A percentile compares a stretch with the other conserved stretches of the same genome.
Conservation (phyloP, 2,888 invertebrate genomes). For the Trissolcus brochymenae region DNA sequence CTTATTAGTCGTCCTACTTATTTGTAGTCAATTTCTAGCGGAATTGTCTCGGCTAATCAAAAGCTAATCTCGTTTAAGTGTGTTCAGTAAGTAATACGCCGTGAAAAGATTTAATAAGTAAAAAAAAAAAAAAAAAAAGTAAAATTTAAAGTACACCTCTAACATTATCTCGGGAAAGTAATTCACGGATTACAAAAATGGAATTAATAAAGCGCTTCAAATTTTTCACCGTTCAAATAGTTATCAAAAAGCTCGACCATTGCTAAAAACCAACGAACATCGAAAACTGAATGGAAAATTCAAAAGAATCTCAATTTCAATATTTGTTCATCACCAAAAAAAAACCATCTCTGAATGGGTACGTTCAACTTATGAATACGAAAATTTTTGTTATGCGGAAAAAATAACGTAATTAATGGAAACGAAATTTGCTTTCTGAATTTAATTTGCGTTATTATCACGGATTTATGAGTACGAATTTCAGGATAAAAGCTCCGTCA, state of each 20-base stretch:
- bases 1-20: slow-evolving; percentile 1
- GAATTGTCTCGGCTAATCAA: slow-evolving; percentile 28
- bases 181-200: slow-evolving; percentile 15
- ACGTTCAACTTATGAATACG: slow-evolving; percentile 22
- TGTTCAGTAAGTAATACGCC: slow-evolving; percentile 21
- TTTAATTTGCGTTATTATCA: slow-evolving; percentile 33
- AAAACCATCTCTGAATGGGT: neutral
- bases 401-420: slow-evolving; percentile 42
- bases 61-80: slow-evolving; percentile 14
- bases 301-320: no score
- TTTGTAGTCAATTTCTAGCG: slow-evolving; percentile 18
- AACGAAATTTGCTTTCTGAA: slow-evolving; percentile 47
- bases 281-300: neutral
- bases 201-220: slow-evolving; percentile 13
- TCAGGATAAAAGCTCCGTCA: slow-evolving; percentile 13
- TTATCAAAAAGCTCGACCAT: neutral
- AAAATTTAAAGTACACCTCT: slow-evolving; percentile 15
- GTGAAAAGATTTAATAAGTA: slow-evolving; percentile 31
- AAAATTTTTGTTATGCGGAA: slow-evolving; percentile 24
- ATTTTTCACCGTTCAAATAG: slow-evolving; percentile 6
- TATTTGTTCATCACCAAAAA: slow-evolving; percentile 9
- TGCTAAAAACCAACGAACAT: neutral
- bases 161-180: slow-evolving; percentile 2
- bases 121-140: no score
- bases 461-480: slow-evolving; percentile 9